Evolutionary conservation across 2,888 invertebrate genomes (phyloP).

Genomic region (Acronicta alni): DNA sequence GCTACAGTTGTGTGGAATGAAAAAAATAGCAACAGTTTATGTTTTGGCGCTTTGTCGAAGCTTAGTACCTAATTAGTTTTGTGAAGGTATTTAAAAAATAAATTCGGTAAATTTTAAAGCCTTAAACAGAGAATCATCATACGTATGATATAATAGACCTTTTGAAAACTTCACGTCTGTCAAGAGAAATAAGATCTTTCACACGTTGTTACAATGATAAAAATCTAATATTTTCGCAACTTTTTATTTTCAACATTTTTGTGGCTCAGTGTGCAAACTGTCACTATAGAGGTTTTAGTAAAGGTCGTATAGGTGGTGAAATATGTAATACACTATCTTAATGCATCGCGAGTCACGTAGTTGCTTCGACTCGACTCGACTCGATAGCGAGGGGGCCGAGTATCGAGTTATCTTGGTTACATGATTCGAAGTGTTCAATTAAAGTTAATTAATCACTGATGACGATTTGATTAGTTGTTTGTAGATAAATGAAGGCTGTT

Average conservation of each 20-base stretch:
- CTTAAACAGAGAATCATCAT: too few relatives aligned
- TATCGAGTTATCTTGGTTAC: conserved; percentile 59
- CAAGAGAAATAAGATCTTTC: conserved; percentile 45
- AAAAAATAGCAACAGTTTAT: conserved; percentile 31
- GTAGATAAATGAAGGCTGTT: conserved; percentile 54
- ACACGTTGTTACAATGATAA: conserved; percentile 46
- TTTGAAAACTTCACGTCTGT: conserved; percentile 4
- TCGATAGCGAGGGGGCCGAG: conserved; percentile 50
- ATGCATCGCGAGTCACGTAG: conserved; percentile 79
- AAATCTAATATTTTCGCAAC: conserved; percentile 38
- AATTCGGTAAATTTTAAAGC: too few relatives aligned
- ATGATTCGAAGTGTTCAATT: conserved; percentile 65
- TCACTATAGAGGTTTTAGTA: conserved; percentile 43
- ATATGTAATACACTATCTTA: conserved; percentile 80
- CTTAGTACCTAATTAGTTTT: background rate
- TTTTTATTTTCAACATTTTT: conserved; percentile 41
- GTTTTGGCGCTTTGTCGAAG: conserved; percentile 13
- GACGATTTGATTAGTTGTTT: conserved; percentile 60
- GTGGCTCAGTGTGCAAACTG: conserved; percentile 31
- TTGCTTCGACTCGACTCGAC: conserved; percentile 60
- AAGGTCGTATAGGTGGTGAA: conserved; percentile 74
- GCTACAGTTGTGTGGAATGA: conserved; percentile 34
- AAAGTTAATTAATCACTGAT: conserved; percentile 70
- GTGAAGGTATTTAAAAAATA: background rate
- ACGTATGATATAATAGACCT: too few relatives aligned